Evolutionary conservation across 1,140 invertebrate genomes (phyloP), one percentile per base, ranked within the genome.

Genomic region (Drosophila nannoptera): DNA sequence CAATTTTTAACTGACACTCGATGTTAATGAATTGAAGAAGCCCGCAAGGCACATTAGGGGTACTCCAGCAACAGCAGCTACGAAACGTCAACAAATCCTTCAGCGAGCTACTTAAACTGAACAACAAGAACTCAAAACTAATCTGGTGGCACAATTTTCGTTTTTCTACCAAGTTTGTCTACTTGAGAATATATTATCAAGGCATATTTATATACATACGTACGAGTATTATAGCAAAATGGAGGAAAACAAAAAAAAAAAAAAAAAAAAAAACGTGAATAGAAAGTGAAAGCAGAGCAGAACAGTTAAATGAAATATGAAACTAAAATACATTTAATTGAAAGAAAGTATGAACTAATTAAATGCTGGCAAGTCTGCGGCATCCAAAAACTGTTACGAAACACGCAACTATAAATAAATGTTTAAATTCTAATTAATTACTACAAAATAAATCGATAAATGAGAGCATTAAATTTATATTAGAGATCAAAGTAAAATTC

Each of bases 161-260:
- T 84, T 84, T 84, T 84, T 84, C 78, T 84, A 84, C 80, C 80
- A 84, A 81, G 75, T 82, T 81, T 81, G 74, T 81, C 77, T 77
- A 81, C 76, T 80, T 69, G 70, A 84, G 65, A 53, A 69, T 71
- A 78, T 78, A 77, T 77, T 76, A 71, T 69, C 74, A 70, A 65
- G 35, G 40, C 66, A 64, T 48, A 77, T 55, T 74, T 48, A 73
- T 73, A 63, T 61, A 73, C 70, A 69, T 62, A 56, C 43, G 61
- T 58, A 62, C 58, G 58, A 68, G 69, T 68, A 72, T 68, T 69
- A 66, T 69, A 69, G 45, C 69, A 45, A 75, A 69, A 59, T 59
- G 64, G 58, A 59, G 12, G 7, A 33, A 33, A 66, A 64, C 40
- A 38, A 69, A 31, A 69, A 32, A 32, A 52, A 55, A 8, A 11